phyloP scores from a whole-genome alignment of 2,797 vertebrate genomes.

The Aplochiton taeniatus region DNA sequence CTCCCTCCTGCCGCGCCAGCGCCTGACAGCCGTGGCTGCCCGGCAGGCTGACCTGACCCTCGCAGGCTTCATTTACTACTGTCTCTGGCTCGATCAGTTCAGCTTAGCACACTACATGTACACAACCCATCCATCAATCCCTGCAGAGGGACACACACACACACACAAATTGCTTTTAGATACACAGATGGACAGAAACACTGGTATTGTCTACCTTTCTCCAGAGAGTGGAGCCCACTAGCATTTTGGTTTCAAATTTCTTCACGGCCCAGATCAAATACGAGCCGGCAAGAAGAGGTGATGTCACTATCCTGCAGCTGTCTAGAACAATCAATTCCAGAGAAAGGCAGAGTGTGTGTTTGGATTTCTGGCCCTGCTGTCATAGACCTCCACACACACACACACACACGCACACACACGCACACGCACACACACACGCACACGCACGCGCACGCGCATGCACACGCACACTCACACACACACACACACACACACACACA shows the following conservation, averaged over 20 bases:
- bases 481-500: neutral
- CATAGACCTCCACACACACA: neutral
- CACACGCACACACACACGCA: neutral
- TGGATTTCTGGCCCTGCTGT: neutral
- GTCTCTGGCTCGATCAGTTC: slow-evolving; percentile 64
- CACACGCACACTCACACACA: slow-evolving; percentile 37
- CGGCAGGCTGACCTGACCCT: slow-evolving; percentile 49
- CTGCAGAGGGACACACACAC: neutral
- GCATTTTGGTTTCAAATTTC: too few relatives aligned
- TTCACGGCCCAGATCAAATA: too few relatives aligned
- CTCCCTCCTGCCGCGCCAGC: slow-evolving; percentile 52
- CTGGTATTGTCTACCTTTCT: too few relatives aligned
- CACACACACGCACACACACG: neutral
- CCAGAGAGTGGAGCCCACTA: too few relatives aligned
- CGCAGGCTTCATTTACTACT: slow-evolving; percentile 63
- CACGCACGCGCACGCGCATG: slow-evolving; percentile 16
- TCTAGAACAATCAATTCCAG: too few relatives aligned
- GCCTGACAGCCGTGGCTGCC: slow-evolving; percentile 63
- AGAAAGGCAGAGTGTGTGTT: neutral
- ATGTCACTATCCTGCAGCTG: too few relatives aligned
- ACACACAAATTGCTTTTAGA: slow-evolving; percentile 1
- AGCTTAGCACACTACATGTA: slow-evolving; percentile 64
- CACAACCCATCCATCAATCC: slow-evolving; percentile 71
- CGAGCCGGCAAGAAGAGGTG: too few relatives aligned
- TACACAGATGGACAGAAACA: neutral